A percentile compares a stretch with the other conserved stretches of the same genome.
Conservation (phyloP, 2,797 vertebrate species). For the Spea hammondii region DNA sequence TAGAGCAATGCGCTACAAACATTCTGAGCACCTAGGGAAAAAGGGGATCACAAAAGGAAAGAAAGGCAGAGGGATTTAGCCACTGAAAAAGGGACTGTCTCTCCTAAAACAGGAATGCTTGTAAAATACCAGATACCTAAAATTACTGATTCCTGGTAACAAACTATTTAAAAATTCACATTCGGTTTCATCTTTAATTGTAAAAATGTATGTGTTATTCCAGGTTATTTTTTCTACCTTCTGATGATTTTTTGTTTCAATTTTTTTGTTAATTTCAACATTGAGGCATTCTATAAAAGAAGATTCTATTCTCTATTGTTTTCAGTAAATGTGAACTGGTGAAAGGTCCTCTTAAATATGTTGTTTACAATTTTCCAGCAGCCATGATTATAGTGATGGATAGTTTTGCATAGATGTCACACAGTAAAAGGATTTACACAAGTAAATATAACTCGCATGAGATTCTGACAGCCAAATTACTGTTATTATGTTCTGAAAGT, state of each 20-base stretch:
- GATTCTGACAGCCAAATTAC: slow-evolving; percentile 46
- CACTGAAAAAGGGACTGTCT: too few species aligned
- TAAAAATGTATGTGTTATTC: background rate
- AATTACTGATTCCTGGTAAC: too few species aligned
- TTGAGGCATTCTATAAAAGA: slow-evolving; percentile 12
- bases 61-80: too few species aligned
- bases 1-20: too few species aligned
- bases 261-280: background rate
- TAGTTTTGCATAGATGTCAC: slow-evolving; percentile 53
- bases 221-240: background rate
- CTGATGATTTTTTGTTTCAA: background rate
- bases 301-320: slow-evolving; percentile 24
- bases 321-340: slow-evolving; percentile 41
- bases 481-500: slow-evolving; percentile 52
- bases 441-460: slow-evolving; percentile 46
- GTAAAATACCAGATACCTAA: too few species aligned
- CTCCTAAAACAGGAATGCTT: too few species aligned
- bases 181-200: background rate
- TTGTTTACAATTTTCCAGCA: slow-evolving; percentile 50
- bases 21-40: too few species aligned
- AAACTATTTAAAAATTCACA: too few species aligned
- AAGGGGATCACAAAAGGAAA: too few species aligned
- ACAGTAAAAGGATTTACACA: slow-evolving; percentile 50
- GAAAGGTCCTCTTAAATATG: slow-evolving; percentile 48
- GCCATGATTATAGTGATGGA: slow-evolving; percentile 47